A percentile compares a stretch with the other conserved stretches of the same genome.
Conservation (phyloP, 2,888 invertebrate species). For the Danaus chrysippus region DNA sequence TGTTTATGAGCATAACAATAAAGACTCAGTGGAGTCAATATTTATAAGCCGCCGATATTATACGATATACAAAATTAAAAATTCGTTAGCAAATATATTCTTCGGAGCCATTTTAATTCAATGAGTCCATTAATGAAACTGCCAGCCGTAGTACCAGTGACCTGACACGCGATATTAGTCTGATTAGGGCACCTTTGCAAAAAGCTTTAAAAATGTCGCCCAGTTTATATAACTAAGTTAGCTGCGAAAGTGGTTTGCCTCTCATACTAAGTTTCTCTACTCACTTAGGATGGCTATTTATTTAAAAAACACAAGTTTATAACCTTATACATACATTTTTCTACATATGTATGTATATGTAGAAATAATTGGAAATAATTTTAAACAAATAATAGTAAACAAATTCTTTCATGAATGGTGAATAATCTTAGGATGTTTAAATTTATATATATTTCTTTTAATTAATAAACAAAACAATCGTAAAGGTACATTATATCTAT, state of each 20-base stretch:
- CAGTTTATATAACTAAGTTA: slow-evolving; percentile 65
- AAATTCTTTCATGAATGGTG: no score
- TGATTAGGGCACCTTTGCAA: slow-evolving; percentile 65
- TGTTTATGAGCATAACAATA: neutral
- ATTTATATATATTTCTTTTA: no score
- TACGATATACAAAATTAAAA: slow-evolving; percentile 12
- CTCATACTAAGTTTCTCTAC: slow-evolving; percentile 43
- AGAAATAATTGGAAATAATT: no score
- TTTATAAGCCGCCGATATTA: neutral
- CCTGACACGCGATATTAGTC: slow-evolving; percentile 63
- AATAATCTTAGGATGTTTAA: no score
- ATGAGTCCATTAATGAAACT: slow-evolving; percentile 42
- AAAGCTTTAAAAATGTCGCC: slow-evolving; percentile 73
- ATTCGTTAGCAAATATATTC: slow-evolving; percentile 11
- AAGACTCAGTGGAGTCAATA: neutral
- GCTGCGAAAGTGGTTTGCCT: slow-evolving; percentile 40
- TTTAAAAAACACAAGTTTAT: no score
- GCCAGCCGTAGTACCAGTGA: slow-evolving; percentile 37
- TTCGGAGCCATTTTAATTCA: slow-evolving; percentile 43
- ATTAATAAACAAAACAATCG: no score
- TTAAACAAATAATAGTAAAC: no score
- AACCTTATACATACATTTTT: no score
- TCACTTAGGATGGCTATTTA: slow-evolving; percentile 9
- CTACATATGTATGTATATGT: no score
- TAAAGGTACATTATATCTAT: no score